A percentile compares a stretch with the other conserved stretches of the same genome.
These are phyloP conservation scores for Passer montanus DNA, from an alignment of 2,113 vertebrate genomes.

Conservation along the genomic window DNA sequence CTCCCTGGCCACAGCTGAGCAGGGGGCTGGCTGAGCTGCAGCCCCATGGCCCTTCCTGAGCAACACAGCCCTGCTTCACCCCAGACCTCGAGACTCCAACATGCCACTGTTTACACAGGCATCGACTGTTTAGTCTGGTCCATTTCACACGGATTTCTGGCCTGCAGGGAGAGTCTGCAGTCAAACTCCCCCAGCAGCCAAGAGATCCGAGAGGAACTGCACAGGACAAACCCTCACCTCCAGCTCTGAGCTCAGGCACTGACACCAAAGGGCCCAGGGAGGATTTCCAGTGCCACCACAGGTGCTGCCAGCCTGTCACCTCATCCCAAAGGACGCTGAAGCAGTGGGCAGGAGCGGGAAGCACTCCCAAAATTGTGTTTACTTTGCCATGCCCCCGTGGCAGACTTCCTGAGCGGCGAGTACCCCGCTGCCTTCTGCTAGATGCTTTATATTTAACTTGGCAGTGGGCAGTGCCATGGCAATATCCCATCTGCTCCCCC, in stretches of 20 bases:
- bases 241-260: neutral
- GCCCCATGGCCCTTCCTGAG: neutral
- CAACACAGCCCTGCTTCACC: neutral
- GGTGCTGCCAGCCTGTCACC: neutral
- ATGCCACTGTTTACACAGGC: neutral
- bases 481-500: constrained; percentile 65
- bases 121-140: neutral
- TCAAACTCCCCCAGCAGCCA: neutral
- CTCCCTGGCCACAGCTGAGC: neutral
- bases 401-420: constrained; percentile 61
- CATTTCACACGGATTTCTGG: neutral
- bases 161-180: neutral
- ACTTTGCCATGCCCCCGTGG: constrained; percentile 35
- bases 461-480: constrained; percentile 55
- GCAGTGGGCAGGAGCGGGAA: constrained; percentile 1
- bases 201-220: neutral
- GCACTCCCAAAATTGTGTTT: constrained; percentile 35
- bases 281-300: neutral
- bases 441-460: constrained; percentile 67
- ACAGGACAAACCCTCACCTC: neutral
- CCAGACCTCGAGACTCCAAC: neutral
- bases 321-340: neutral
- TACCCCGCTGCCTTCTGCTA: constrained; percentile 56
- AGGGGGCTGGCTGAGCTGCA: neutral
- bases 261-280: neutral